Conservation (phyloP, 2,113 vertebrate genomes). For the Suricata suricatta region DNA sequence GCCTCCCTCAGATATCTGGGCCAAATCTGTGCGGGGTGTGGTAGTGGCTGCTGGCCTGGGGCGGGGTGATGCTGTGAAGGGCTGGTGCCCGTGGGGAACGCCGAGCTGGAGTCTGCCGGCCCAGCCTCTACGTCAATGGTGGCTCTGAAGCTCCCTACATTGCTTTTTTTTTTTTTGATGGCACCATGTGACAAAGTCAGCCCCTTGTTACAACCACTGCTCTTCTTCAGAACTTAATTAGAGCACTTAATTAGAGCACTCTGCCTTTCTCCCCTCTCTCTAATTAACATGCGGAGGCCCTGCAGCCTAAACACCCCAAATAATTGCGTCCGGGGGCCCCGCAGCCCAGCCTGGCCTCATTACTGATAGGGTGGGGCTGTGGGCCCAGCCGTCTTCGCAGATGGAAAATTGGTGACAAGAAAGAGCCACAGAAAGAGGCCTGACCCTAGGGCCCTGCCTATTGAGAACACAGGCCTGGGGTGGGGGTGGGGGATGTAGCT, state of each 20-base stretch:
- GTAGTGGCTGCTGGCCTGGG: not conserved
- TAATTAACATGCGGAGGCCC: conserved; percentile 90
- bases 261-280: conserved; percentile 88
- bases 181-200: conserved; percentile 91
- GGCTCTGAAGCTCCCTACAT: conserved; percentile 83
- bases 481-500: not conserved
- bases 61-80: not conserved
- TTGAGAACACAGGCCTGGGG: conserved; percentile 74
- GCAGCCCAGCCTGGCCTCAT: conserved; percentile 87
- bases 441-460: conserved; percentile 81
- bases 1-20: not conserved
- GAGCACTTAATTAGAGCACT: conserved; percentile 85
- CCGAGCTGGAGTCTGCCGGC: conserved; percentile 4
- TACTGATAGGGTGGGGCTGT: conserved; percentile 81
- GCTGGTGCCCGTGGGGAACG: not conserved
- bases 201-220: conserved; percentile 83
- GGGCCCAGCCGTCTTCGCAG: conserved; percentile 80
- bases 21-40: rapidly evolving
- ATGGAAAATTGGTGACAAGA: conserved; percentile 85
- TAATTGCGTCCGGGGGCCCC: conserved; percentile 83
- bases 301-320: conserved; percentile 86
- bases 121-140: conserved; percentile 85
- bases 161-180: conserved; percentile 80
- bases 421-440: conserved; percentile 82
- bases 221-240: conserved; percentile 90